Evolutionary conservation across 2,113 vertebrate genomes (phyloP).

Genomic region (Mustela nigripes): DNA sequence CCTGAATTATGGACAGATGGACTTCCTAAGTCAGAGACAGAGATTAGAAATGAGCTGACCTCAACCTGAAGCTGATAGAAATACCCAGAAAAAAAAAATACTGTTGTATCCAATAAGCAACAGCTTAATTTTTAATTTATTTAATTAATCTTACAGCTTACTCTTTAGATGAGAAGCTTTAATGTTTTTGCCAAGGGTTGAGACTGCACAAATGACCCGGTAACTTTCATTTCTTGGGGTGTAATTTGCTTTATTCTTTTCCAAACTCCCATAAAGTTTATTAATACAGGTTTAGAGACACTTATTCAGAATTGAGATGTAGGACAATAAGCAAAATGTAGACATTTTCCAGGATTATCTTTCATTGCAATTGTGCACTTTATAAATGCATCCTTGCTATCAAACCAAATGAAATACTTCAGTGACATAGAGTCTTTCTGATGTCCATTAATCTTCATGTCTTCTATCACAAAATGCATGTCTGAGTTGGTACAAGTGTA

Average conservation of each 20-base stretch:
- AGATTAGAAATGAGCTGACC: neutral
- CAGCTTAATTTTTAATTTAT: neutral
- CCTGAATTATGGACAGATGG: neutral
- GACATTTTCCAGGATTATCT: neutral
- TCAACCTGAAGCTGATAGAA: neutral
- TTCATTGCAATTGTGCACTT: neutral
- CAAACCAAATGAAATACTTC: neutral
- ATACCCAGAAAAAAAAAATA: neutral
- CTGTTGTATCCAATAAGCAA: neutral
- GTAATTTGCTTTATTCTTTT: conserved; percentile 10
- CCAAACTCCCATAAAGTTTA: neutral
- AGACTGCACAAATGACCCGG: neutral
- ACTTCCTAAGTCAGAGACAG: neutral
- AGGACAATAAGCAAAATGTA: neutral
- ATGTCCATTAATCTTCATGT: conserved; percentile 27
- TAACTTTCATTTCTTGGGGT: neutral
- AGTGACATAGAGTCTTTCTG: neutral
- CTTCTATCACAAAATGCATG: conserved; percentile 10
- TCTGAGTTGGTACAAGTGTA: neutral
- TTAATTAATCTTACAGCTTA: neutral
- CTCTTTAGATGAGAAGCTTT: neutral
- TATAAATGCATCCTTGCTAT: neutral
- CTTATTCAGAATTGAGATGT: neutral
- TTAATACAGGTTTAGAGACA: neutral
- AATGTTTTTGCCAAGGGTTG: neutral